These are phyloP conservation scores for Drosophila yakuba DNA, from an alignment of 1,140 invertebrate species.

Conservation along the genomic window DNA sequence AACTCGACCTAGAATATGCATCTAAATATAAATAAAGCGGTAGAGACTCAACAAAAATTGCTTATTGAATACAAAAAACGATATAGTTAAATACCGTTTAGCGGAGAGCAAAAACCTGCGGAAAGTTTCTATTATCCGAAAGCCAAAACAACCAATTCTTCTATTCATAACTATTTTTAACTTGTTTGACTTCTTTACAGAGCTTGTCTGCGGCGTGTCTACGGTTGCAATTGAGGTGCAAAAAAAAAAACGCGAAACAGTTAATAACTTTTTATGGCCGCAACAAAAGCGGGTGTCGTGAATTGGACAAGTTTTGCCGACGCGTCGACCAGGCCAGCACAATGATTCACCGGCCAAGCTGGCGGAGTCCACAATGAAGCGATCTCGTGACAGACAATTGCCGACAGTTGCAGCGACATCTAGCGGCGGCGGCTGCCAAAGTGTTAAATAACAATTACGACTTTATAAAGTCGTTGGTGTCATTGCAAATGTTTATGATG, in stretches of 20 bases:
- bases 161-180: slow-evolving; percentile 46
- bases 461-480: slow-evolving; percentile 69
- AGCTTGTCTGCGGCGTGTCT: slow-evolving; percentile 63
- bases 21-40: slow-evolving; percentile 27
- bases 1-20: slow-evolving; percentile 1
- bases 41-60: slow-evolving; percentile 12
- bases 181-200: slow-evolving; percentile 39
- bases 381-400: slow-evolving; percentile 67
- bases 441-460: slow-evolving; percentile 76
- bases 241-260: slow-evolving; percentile 46
- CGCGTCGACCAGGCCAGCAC: slow-evolving; percentile 20
- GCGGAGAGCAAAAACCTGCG: slow-evolving; percentile 5
- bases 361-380: slow-evolving; percentile 18
- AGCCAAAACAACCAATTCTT: slow-evolving; percentile 19
- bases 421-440: slow-evolving; percentile 52
- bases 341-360: slow-evolving; percentile 47
- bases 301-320: slow-evolving; percentile 42
- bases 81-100: slow-evolving; percentile 22
- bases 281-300: slow-evolving; percentile 48
- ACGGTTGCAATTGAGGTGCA: slow-evolving; percentile 63
- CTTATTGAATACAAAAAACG: not conserved
- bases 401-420: slow-evolving; percentile 65
- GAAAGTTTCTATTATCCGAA: slow-evolving; percentile 25
- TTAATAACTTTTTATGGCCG: slow-evolving; percentile 74
- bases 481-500: slow-evolving; percentile 32